Base-by-base conservation (phyloP, 92 coral and sea anemone genomes). In the Epizoanthus fatuus region DNA sequence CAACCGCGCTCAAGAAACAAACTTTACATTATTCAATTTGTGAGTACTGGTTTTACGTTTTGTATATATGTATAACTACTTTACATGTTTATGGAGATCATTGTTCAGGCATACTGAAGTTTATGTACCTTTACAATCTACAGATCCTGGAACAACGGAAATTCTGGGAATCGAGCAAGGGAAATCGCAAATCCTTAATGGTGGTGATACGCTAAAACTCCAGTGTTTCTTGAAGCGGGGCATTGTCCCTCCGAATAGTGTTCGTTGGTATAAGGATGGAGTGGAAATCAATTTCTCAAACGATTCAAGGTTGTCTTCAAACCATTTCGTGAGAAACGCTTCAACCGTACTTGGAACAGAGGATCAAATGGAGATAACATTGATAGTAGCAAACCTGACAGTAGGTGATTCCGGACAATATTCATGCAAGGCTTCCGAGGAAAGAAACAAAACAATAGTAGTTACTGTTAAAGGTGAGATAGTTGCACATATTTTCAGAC, bases 111-210 rank as follows among this genome's bases (percentile, higher is more conserved):
- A 10, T 49, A 49, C 53, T 49, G 53, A 49, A 8, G 12, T 49
- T 1, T 49, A 10, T 49, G 53, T 12, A 9, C 63, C 49, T 15
- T 32, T 35, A n/a, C 3, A 12, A 37, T 56, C 81, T 32, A 6
- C 39, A 75, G 81, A n/a, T 55, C 16, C 67, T n/a, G 52, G 16
- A 5, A 56, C 22, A 56, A 9, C 38, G 3, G 63, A 56, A 25
- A 17, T 75, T 75, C 81, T 56, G 38, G 81, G 81, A 32, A 75
- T 75, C 32, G 65, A 75, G 9, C 81, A 75, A 35, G 81, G 81
- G 44, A 63, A 56, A 29, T 75, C 40, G 51, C 65, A 75, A 32
- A 35, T 64, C 22, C 37, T 55, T 6, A 57, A 56, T n/a, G 80
- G 29, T 40, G 65, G 51, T 37, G 66, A 56, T 16, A 56, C 81